Conservation (phyloP, 2,797 vertebrate species). For the Pangasius djambal region DNA sequence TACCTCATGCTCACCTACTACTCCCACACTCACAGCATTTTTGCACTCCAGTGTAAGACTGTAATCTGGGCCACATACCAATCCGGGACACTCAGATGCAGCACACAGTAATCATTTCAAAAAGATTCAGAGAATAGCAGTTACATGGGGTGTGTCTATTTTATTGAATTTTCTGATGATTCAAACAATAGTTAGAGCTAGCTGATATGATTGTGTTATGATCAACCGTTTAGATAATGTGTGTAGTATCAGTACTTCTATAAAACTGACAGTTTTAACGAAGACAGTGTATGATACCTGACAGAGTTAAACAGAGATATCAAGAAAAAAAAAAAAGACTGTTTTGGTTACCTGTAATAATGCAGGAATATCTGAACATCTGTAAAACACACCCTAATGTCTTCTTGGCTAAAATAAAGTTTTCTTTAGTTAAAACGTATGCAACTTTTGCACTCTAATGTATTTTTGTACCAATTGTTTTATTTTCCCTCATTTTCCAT, state of each 20-base stretch:
- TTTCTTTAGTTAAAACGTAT: background rate
- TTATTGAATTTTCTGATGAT: background rate
- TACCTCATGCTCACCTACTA: background rate
- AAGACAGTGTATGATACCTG: background rate
- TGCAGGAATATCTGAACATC: background rate
- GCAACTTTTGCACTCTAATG: background rate
- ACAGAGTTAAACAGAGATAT: background rate
- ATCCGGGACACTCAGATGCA: background rate
- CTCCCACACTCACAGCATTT: background rate
- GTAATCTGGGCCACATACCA: conserved; percentile 15
- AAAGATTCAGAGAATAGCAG: background rate
- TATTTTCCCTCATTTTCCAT: conserved; percentile 12
- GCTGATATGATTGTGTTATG: background rate
- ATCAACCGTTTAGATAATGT: background rate
- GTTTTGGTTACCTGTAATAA: background rate
- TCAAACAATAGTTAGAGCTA: background rate
- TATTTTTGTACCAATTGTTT: conserved; percentile 9
- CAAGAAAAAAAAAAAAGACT: background rate
- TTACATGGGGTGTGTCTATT: background rate
- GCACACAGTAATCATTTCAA: background rate
- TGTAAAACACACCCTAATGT: background rate
- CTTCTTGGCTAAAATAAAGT: background rate
- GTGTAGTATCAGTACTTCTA: background rate
- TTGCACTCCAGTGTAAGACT: conserved; percentile 11
- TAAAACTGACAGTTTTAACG: background rate